Conservation (phyloP, 1,140 invertebrate genomes). For the Seison nebaliae region DNA sequence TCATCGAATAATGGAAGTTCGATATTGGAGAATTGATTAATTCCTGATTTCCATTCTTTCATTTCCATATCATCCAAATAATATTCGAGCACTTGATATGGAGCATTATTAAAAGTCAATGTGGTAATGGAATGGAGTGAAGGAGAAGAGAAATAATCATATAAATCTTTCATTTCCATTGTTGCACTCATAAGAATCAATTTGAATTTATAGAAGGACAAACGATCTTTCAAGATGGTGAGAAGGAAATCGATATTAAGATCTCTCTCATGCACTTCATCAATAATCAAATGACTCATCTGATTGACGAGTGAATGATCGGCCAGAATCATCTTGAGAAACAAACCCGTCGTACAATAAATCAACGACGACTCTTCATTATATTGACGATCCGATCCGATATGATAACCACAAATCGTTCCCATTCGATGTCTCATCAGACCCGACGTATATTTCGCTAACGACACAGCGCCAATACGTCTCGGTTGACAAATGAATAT, state of each 20-base stretch:
- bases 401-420: too few species aligned
- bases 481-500: constrained; percentile 60
- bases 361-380: too few species aligned
- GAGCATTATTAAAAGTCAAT: too few species aligned
- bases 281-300: too few species aligned
- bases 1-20: too few species aligned
- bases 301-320: too few species aligned
- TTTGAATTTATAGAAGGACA: constrained; percentile 37
- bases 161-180: neutral
- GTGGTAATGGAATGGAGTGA: neutral
- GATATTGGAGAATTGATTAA: too few species aligned
- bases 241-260: constrained; percentile 31
- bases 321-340: too few species aligned
- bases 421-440: too few species aligned
- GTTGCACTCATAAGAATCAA: constrained; percentile 43
- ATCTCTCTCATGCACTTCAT: constrained; percentile 33
- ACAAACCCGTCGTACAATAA: too few species aligned
- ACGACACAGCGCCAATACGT: constrained; percentile 59
- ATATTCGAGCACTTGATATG: constrained; percentile 5
- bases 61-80: constrained; percentile 9
- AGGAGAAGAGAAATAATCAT: neutral
- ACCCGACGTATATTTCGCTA: constrained; percentile 25
- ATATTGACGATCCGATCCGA: too few species aligned
- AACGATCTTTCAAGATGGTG: constrained; percentile 29
- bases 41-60: too few species aligned